Percentiles rank a stretch among this genome's conserved stretches.
Conservation (phyloP, 2,113 vertebrate genomes). For the Cettia cetti region DNA sequence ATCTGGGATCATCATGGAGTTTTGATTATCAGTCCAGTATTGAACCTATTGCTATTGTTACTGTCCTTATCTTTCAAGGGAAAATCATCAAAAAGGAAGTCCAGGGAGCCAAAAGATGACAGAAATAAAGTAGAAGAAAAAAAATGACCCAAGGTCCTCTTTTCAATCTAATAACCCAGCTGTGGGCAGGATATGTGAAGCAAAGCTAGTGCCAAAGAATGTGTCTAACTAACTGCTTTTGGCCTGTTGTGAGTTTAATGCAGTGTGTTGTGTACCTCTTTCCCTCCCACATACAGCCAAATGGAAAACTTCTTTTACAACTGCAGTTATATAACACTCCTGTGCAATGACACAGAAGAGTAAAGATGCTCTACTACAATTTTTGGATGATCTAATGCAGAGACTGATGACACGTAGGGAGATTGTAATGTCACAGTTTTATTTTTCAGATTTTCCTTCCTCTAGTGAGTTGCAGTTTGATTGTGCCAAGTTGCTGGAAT, state of each 20-base stretch:
- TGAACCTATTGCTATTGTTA: not conserved
- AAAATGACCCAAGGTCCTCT: not conserved
- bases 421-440: not conserved
- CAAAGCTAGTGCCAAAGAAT: not conserved
- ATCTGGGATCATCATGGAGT: not conserved
- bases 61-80: not conserved
- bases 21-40: not conserved
- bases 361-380: not conserved
- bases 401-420: not conserved
- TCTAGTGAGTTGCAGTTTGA: not conserved
- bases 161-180: not conserved
- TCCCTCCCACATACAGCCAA: not conserved
- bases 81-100: not conserved
- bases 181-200: not conserved
- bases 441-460: not conserved
- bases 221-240: not conserved
- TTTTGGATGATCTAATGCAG: not conserved
- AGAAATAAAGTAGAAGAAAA: not conserved
- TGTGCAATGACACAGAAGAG: not conserved
- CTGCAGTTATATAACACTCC: not conserved
- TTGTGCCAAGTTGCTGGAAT: not conserved
- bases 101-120: not conserved
- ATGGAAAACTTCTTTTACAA: not conserved
- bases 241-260: accelerated
- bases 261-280: not conserved